Conservation (phyloP, 2,888 invertebrate genomes). For the Cephus pulcher region DNA sequence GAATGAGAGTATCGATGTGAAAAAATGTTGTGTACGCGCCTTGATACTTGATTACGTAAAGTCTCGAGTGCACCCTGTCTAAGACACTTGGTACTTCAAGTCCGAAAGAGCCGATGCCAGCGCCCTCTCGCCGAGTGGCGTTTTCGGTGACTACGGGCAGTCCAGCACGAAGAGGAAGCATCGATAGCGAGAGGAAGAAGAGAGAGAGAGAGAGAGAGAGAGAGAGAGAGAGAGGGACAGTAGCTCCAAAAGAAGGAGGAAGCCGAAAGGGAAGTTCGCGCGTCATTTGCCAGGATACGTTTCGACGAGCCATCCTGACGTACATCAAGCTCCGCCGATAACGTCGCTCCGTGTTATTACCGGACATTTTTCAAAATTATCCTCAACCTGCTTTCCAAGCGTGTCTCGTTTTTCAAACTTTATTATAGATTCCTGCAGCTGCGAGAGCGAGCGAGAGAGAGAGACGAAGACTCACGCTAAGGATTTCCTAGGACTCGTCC, state of each 20-base stretch:
- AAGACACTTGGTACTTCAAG: neutral
- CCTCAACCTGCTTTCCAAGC: neutral
- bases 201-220: no score
- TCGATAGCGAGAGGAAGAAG: neutral
- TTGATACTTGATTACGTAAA: neutral
- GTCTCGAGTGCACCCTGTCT: neutral
- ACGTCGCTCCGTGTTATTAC: neutral
- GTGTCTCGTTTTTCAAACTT: neutral
- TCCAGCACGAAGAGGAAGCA: neutral
- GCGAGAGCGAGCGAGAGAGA: neutral
- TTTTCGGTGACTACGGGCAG: neutral
- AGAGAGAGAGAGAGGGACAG: neutral
- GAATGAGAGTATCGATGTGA: no score
- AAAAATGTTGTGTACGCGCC: neutral
- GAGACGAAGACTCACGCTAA: neutral
- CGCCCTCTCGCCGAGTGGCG: neutral
- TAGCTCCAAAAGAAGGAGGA: neutral
- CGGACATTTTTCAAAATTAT: neutral
- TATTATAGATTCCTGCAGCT: neutral
- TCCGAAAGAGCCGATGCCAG: neutral
- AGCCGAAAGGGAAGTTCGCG: neutral
- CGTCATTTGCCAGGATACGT: conserved; percentile 5
- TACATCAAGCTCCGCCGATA: neutral
- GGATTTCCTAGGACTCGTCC: neutral
- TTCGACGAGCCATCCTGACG: neutral